Evolutionary conservation across 2,113 vertebrate species (phyloP).

Genomic region (Entomyzon cyanotis): DNA sequence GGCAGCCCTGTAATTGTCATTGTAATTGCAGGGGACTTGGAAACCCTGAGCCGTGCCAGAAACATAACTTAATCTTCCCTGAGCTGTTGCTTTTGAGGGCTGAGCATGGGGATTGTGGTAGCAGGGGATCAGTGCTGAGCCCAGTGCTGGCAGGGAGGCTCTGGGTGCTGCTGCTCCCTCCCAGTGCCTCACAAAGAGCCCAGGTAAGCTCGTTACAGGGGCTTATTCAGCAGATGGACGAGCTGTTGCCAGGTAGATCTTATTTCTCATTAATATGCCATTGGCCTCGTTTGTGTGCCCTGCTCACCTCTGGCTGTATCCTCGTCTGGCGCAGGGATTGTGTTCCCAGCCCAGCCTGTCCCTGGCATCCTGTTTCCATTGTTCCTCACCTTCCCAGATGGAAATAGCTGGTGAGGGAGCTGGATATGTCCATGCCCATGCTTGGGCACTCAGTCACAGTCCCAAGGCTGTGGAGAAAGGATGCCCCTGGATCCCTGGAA

Average conservation of each 20-base stretch:
- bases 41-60: conserved; percentile 28
- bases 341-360: conserved; percentile 10
- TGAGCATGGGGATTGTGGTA: not conserved
- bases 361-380: not conserved
- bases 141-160: not conserved
- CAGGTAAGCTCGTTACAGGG: conserved; percentile 47
- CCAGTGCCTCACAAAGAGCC: accelerated
- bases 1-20: conserved; percentile 19
- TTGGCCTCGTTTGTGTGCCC: conserved; percentile 9
- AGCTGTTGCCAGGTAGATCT: conserved; percentile 36
- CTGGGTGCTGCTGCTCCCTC: not conserved
- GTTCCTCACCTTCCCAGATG: not conserved
- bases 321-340: not conserved
- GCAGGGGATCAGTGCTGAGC: not conserved
- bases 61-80: conserved; percentile 13
- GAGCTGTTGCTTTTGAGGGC: not conserved
- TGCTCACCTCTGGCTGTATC: not conserved
- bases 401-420: not conserved
- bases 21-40: conserved; percentile 20
- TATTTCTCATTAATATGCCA: conserved; percentile 41
- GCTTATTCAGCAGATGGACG: conserved; percentile 43
- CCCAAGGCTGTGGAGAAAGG: not conserved
- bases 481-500: not conserved
- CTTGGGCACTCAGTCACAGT: too few relatives aligned
- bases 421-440: not conserved